Conservation (phyloP, 2,113 vertebrate species). For the Prunella himalayana region DNA sequence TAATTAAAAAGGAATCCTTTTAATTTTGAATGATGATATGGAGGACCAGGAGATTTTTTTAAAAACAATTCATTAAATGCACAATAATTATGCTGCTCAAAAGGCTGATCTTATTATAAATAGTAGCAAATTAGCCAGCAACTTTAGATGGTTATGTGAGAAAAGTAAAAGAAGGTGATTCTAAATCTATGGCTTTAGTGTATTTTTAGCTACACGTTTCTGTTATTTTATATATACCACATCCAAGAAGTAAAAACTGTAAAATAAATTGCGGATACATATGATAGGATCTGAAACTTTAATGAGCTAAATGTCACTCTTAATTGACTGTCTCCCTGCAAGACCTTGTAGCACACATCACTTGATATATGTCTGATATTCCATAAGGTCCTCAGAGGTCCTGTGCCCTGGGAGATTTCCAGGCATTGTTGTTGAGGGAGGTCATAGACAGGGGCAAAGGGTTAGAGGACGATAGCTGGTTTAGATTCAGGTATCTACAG, state of each 20-base stretch:
- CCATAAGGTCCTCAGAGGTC: background rate
- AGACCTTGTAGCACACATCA: background rate
- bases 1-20: constrained; percentile 61
- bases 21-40: constrained; percentile 34
- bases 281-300: background rate
- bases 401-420: background rate
- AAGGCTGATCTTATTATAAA: background rate
- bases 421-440: background rate
- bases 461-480: background rate
- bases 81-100: background rate
- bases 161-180: background rate
- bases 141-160: background rate
- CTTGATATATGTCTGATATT: background rate
- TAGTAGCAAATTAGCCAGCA: background rate
- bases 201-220: background rate
- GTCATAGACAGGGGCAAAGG: background rate
- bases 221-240: background rate
- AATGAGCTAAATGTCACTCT: background rate
- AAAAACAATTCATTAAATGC: constrained; percentile 27
- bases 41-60: constrained; percentile 21
- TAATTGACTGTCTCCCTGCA: background rate
- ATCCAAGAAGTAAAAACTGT: background rate
- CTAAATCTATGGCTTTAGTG: background rate
- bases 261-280: background rate
- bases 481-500: background rate